Evolutionary conservation across 1,140 invertebrate species (phyloP).

Genomic region (Camponotus vicinus): DNA sequence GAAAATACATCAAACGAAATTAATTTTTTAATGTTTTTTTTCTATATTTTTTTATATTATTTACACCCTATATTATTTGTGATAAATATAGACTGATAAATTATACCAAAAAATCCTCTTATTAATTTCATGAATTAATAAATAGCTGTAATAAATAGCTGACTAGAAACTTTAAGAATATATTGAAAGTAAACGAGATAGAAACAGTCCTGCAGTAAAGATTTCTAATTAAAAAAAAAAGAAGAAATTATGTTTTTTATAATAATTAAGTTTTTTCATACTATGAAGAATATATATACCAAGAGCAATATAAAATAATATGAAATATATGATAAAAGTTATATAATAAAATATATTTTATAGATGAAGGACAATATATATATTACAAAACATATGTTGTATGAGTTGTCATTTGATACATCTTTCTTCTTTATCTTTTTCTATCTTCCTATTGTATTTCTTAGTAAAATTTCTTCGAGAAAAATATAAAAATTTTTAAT

Average conservation of each 20-base stretch:
- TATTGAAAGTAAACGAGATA: background rate
- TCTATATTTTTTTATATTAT: no score
- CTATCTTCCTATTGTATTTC: background rate
- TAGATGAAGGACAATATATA: background rate
- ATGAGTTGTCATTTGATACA: background rate
- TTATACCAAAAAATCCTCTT: no score
- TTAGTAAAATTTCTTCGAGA: background rate
- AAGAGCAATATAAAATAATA: background rate
- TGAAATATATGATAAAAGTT: background rate
- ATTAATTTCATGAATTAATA: no score
- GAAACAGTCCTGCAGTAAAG: background rate
- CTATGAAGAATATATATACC: background rate
- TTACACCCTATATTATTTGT: no score
- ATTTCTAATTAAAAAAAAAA: background rate
- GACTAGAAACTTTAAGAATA: background rate
- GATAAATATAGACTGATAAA: no score
- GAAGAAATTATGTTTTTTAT: background rate
- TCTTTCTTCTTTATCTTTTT: background rate
- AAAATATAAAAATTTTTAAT: background rate
- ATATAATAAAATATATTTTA: background rate
- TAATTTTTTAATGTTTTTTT: no score
- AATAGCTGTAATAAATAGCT: no score
- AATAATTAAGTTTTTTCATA: background rate
- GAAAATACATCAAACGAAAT: no score
- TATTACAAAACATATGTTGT: background rate